Evolutionary conservation across 2,888 invertebrate species (phyloP).

Genomic region (Vannuccia rotundouncinata): DNA sequence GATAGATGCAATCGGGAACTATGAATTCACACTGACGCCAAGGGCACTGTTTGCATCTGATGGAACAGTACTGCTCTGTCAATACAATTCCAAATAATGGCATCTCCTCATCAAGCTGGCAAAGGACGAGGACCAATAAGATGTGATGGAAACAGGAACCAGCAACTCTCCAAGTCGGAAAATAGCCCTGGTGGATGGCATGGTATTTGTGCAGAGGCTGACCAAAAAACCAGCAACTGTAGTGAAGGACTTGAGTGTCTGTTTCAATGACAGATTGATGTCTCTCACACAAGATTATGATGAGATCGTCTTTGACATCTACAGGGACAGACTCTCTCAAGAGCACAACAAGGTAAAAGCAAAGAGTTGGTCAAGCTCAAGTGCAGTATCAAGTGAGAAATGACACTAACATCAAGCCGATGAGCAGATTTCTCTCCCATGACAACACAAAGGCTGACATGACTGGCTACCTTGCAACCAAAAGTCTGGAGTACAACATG

Average conservation of each 20-base stretch:
- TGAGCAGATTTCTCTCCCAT: conserved; percentile 40
- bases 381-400: conserved; percentile 37
- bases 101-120: conserved; percentile 11
- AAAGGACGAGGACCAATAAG: neutral
- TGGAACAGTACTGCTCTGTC: neutral
- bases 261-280: conserved; percentile 30
- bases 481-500: conserved; percentile 37
- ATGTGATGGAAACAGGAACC: neutral
- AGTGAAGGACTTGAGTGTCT: neutral
- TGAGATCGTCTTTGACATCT: neutral
- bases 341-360: neutral
- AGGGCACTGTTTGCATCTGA: neutral
- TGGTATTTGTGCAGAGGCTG: conserved; percentile 7
- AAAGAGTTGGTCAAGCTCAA: neutral
- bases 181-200: conserved; percentile 4
- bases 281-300: conserved; percentile 30
- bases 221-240: neutral
- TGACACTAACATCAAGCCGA: conserved; percentile 36
- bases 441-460: conserved; percentile 37
- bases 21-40: neutral
- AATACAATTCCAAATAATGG: neutral
- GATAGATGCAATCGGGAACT: neutral
- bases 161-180: conserved; percentile 28
- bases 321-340: conserved; percentile 10
- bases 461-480: conserved; percentile 35